Conservation (phyloP, 2,797 vertebrate species). For the Paedocypris micromegethes region DNA sequence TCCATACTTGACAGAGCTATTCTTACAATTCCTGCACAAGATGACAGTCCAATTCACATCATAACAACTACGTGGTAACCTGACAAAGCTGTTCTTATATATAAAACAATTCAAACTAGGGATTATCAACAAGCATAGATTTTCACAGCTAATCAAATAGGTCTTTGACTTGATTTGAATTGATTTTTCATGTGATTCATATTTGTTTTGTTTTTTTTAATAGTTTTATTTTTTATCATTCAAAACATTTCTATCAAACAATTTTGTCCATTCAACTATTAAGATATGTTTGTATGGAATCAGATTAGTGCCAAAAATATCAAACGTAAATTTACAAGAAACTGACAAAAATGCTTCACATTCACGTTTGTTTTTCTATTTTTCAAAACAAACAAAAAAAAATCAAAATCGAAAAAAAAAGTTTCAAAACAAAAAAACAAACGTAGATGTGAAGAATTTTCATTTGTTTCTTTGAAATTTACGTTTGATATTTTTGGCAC, state of each 20-base stretch:
- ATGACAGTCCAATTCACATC: not conserved
- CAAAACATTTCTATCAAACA: not conserved
- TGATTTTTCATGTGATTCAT: not conserved
- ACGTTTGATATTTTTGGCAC: too few species aligned
- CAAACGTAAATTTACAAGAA: not conserved
- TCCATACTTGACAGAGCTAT: slow-evolving; percentile 83
- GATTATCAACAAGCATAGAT: too few species aligned
- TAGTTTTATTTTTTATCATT: not conserved
- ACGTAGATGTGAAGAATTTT: too few species aligned
- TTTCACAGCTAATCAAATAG: not conserved
- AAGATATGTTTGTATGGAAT: not conserved
- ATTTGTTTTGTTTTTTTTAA: not conserved
- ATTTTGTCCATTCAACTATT: not conserved
- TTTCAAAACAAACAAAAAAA: too few species aligned
- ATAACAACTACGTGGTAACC: not conserved
- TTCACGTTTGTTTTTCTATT: too few species aligned
- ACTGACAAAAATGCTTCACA: not conserved
- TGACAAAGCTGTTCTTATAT: too few species aligned
- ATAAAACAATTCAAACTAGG: too few species aligned
- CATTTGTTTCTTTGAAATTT: too few species aligned
- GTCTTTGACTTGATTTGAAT: not conserved
- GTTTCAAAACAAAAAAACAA: too few species aligned
- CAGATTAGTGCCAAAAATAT: too few species aligned
- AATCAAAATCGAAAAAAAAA: too few species aligned
- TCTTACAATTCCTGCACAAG: slow-evolving; percentile 62